Evolutionary conservation across 2,888 invertebrate genomes (phyloP).

Genomic region (Drosophila setosimentum): DNA sequence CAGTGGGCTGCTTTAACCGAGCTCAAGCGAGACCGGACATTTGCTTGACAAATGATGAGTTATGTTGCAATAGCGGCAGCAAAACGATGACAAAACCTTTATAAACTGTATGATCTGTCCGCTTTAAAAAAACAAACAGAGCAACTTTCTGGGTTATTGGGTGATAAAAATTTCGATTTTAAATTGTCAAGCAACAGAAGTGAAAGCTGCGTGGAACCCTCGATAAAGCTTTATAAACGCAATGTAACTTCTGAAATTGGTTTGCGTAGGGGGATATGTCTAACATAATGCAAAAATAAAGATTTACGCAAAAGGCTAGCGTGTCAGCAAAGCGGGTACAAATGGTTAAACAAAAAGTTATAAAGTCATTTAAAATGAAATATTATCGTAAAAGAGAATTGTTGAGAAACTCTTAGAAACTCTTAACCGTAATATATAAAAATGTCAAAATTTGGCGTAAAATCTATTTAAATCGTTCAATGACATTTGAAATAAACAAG

Average conservation of each 20-base stretch:
- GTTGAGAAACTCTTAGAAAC: not conserved
- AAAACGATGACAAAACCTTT: slow-evolving; percentile 21
- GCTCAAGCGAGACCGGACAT: slow-evolving; percentile 47
- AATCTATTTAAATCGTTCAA: not conserved
- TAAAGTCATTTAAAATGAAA: slow-evolving; percentile 66
- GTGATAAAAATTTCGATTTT: slow-evolving; percentile 62
- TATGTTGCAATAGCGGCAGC: slow-evolving; percentile 33
- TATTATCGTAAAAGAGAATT: slow-evolving; percentile 37
- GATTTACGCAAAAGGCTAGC: slow-evolving; percentile 21
- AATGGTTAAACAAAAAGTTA: slow-evolving; percentile 55
- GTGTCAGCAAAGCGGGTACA: slow-evolving; percentile 4
- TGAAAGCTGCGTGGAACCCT: slow-evolving; percentile 30
- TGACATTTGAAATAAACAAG: rapidly evolving
- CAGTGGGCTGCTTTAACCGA: slow-evolving; percentile 40
- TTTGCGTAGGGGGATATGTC: not conserved
- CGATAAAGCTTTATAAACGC: slow-evolving; percentile 38
- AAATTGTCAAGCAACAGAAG: slow-evolving; percentile 45
- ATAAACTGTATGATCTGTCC: slow-evolving; percentile 27
- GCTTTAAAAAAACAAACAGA: slow-evolving; percentile 37
- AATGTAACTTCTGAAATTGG: not conserved
- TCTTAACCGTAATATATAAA: not conserved
- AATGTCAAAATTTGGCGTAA: not conserved
- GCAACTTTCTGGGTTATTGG: slow-evolving; percentile 61
- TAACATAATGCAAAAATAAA: slow-evolving; percentile 22
- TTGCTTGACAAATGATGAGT: slow-evolving; percentile 70